These are phyloP conservation scores for Leguminivora glycinivorella DNA, from an alignment of 1,140 invertebrate genomes.

Conservation along the genomic window DNA sequence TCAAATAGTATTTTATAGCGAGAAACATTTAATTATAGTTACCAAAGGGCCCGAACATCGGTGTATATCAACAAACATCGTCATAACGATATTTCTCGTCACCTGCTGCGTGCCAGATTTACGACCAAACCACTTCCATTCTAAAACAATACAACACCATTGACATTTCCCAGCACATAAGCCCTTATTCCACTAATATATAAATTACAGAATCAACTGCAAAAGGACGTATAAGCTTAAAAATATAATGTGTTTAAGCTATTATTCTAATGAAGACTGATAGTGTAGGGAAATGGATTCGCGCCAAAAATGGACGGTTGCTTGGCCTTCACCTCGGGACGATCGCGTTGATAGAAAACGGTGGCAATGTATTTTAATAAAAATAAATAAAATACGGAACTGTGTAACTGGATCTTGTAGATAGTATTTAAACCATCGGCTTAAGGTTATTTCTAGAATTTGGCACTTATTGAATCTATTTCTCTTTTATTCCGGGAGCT, in stretches of 20 bases:
- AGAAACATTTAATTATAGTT: too few relatives aligned
- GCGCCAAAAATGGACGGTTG: not conserved
- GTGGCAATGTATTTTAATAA: not conserved
- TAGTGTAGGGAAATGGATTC: not conserved
- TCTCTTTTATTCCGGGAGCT: too few relatives aligned
- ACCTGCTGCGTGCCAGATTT: conserved; percentile 1
- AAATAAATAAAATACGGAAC: not conserved
- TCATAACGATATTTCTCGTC: not conserved
- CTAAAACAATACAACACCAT: not conserved
- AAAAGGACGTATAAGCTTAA: not conserved
- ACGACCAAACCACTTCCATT: not conserved
- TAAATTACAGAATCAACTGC: not conserved
- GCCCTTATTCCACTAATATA: not conserved
- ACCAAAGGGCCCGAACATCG: not conserved
- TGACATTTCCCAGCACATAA: not conserved
- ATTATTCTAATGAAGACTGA: not conserved
- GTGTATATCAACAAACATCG: not conserved
- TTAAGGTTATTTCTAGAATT: too few relatives aligned
- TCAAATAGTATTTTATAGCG: too few relatives aligned
- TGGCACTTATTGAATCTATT: too few relatives aligned
- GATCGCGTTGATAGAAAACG: not conserved
- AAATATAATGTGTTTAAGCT: not conserved
- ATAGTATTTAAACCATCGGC: too few relatives aligned
- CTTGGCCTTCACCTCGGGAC: not conserved
- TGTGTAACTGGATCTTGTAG: not conserved